phyloP scores from a whole-genome alignment of 2,797 vertebrate species.

The Pogonophryne albipinna region DNA sequence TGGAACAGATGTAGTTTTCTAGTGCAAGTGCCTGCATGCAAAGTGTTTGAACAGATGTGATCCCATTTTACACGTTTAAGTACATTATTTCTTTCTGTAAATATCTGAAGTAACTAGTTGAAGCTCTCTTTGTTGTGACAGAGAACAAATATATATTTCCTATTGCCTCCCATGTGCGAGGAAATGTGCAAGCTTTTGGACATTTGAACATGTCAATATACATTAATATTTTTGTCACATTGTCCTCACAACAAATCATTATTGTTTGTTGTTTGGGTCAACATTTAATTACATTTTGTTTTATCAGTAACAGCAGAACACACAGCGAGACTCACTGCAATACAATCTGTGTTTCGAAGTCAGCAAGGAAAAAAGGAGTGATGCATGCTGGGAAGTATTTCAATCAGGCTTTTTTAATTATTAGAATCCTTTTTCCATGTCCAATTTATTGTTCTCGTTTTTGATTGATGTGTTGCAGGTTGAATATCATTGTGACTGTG shows the following conservation, averaged over 20 bases:
- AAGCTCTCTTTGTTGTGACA: slow-evolving; percentile 4
- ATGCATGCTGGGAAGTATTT: background rate
- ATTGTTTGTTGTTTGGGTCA: slow-evolving; percentile 15
- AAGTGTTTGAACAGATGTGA: slow-evolving; percentile 29
- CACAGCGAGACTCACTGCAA: background rate
- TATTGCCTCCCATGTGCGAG: background rate
- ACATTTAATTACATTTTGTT: slow-evolving; percentile 26
- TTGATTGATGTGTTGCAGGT: slow-evolving; percentile 26
- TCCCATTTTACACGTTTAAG: slow-evolving; percentile 11
- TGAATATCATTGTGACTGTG: slow-evolving; percentile 31
- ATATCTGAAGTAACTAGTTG: background rate
- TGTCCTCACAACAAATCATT: slow-evolving; percentile 4
- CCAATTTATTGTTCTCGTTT: slow-evolving; percentile 16
- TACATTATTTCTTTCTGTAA: background rate
- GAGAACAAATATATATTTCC: slow-evolving; percentile 14
- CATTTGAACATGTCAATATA: slow-evolving; percentile 8
- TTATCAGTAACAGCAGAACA: slow-evolving; percentile 1
- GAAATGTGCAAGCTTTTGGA: background rate
- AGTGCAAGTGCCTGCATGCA: slow-evolving; percentile 8
- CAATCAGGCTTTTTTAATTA: background rate
- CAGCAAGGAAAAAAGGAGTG: too few relatives aligned
- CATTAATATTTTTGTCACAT: slow-evolving; percentile 23
- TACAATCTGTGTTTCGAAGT: background rate
- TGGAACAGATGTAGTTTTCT: slow-evolving; percentile 36
- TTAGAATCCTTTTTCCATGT: background rate